Evolutionary conservation across 92 coral and sea anemone species (phyloP).

Genomic region (Montipora capitata): DNA sequence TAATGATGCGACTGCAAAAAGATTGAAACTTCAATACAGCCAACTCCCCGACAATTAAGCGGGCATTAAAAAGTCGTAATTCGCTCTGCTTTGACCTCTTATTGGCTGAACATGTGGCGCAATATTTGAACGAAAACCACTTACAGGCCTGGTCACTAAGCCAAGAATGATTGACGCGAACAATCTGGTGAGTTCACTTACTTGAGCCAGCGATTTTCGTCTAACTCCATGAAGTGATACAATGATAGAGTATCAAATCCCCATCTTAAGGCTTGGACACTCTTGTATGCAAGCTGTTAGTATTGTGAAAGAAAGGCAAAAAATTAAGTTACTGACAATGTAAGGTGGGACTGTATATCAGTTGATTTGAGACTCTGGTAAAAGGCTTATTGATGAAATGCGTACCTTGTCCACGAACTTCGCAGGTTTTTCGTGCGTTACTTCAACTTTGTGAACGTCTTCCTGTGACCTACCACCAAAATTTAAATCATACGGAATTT

Average conservation of each 20-base stretch:
- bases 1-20: constrained; percentile 89
- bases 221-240: constrained; percentile 91
- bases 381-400: too few relatives aligned
- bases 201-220: constrained; percentile 97
- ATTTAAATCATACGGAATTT: background rate
- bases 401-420: constrained; percentile 90
- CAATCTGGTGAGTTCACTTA: constrained; percentile 57
- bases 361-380: too few relatives aligned
- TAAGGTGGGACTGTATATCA: too few relatives aligned
- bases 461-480: constrained; percentile 83
- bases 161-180: background rate
- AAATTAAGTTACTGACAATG: background rate
- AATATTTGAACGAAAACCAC: too few relatives aligned
- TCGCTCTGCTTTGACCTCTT: too few relatives aligned
- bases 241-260: constrained; percentile 83
- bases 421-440: constrained; percentile 86
- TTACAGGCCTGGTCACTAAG: background rate
- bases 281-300: constrained; percentile 84
- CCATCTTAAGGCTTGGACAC: constrained; percentile 86
- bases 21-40: too few relatives aligned
- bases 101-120: too few relatives aligned
- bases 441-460: constrained; percentile 82
- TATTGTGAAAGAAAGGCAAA: background rate
- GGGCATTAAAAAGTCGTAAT: too few relatives aligned
- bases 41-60: too few relatives aligned